A percentile compares a stretch with the other conserved stretches of the same genome.
Conservation (phyloP, 2,797 vertebrate genomes). For the Molothrus ater region DNA sequence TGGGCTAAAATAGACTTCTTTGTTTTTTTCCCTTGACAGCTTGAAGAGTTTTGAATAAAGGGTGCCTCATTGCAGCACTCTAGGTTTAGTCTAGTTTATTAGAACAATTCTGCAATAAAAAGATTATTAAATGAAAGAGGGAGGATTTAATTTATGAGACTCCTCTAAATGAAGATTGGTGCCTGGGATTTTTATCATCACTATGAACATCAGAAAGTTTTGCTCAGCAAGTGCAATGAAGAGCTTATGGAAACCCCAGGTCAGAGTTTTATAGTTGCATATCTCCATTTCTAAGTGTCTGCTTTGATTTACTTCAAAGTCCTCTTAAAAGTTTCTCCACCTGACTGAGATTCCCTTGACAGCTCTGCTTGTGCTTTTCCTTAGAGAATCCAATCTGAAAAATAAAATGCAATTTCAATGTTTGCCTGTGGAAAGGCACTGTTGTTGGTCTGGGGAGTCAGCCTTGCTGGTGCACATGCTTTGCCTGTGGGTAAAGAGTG, state of each 20-base stretch:
- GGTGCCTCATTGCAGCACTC: neutral
- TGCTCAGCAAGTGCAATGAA: neutral
- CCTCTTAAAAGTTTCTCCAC: neutral
- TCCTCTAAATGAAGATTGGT: neutral
- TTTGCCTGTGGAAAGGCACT: neutral
- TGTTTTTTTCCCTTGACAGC: neutral
- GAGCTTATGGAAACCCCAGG: neutral
- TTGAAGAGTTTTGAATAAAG: neutral
- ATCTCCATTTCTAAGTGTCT: neutral
- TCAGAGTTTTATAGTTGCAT: neutral
- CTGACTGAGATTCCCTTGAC: neutral
- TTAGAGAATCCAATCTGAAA: neutral
- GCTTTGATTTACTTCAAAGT: neutral
- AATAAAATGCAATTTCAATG: neutral
- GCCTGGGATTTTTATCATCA: neutral
- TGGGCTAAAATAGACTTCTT: neutral
- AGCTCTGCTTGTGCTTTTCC: neutral
- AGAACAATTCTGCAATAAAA: neutral
- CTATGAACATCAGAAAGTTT: neutral
- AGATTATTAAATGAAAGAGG: neutral
- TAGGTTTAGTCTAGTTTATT: neutral
- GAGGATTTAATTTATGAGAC: neutral
- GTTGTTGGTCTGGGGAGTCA: neutral
- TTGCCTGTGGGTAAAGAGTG: neutral
- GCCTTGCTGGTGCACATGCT: neutral